phyloP scores from a whole-genome alignment of 1,140 invertebrate species.

The Drosophila novamexicana region DNA sequence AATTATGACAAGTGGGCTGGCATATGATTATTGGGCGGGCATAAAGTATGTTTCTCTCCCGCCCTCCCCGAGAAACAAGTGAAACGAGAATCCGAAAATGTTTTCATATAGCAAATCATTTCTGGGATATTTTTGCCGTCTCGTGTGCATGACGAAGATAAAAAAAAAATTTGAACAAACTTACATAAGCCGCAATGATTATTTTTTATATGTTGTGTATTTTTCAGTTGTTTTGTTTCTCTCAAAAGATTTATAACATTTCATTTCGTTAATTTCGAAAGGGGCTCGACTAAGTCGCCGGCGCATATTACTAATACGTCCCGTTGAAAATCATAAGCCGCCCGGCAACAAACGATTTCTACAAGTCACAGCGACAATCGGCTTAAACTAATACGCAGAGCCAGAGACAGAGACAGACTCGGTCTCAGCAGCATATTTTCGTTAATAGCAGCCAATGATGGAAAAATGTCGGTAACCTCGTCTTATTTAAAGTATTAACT shows the following conservation, averaged over 20 bases:
- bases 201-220: constrained; percentile 14
- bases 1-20: constrained; percentile 79
- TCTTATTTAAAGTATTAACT: constrained; percentile 84
- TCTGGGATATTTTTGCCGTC: constrained; percentile 30
- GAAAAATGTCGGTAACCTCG: constrained; percentile 81
- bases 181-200: constrained; percentile 44
- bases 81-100: constrained; percentile 44
- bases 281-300: constrained; percentile 42
- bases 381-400: constrained; percentile 57
- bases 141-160: constrained; percentile 27
- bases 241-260: constrained; percentile 72
- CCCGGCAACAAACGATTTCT: constrained; percentile 63
- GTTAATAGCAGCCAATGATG: constrained; percentile 47
- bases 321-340: constrained; percentile 81
- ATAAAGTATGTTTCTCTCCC: constrained; percentile 20
- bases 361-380: constrained; percentile 81
- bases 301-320: constrained; percentile 75
- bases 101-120: constrained; percentile 53
- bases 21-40: constrained; percentile 23
- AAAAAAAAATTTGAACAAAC: constrained; percentile 19
- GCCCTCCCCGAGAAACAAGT: constrained; percentile 29
- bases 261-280: constrained; percentile 61
- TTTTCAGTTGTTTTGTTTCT: constrained; percentile 43
- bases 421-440: constrained; percentile 28
- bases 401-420: constrained; percentile 8